phyloP scores from a whole-genome alignment of 2,113 vertebrate species.

The Tauraco erythrolophus region DNA sequence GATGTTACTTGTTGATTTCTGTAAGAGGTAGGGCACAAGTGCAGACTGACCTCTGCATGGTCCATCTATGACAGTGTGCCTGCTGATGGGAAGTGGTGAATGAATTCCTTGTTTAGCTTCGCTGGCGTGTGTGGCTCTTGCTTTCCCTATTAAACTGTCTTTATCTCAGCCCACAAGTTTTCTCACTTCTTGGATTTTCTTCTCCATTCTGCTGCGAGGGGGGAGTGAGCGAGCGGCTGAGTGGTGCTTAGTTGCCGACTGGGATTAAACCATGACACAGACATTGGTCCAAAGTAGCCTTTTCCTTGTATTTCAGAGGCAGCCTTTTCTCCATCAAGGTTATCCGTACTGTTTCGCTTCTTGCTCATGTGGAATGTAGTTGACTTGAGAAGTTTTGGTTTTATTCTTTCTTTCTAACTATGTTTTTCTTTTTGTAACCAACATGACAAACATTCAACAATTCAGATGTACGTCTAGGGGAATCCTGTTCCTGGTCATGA shows the following conservation, averaged over 20 bases:
- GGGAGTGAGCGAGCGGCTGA: too few species aligned
- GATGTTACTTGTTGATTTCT: neutral
- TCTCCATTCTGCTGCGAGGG: too few species aligned
- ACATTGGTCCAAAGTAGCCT: neutral
- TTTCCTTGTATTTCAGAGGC: neutral
- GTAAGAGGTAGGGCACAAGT: neutral
- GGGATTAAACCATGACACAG: too few species aligned
- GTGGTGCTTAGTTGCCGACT: too few species aligned
- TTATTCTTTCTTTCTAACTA: neutral
- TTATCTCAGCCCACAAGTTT: too few species aligned
- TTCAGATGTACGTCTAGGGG: neutral
- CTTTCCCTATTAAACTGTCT: neutral
- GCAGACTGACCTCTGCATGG: neutral
- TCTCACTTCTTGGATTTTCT: too few species aligned
- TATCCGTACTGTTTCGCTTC: neutral
- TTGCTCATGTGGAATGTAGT: neutral
- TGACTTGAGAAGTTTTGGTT: neutral
- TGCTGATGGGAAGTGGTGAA: neutral
- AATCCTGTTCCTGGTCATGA: neutral
- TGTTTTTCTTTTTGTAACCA: neutral
- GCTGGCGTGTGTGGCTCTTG: fast-evolving
- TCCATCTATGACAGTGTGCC: neutral
- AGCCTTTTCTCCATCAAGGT: neutral
- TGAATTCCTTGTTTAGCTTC: neutral
- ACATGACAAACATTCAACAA: neutral